Conservation (phyloP, 2,113 vertebrate genomes). For the Prionailurus viverrinus region DNA sequence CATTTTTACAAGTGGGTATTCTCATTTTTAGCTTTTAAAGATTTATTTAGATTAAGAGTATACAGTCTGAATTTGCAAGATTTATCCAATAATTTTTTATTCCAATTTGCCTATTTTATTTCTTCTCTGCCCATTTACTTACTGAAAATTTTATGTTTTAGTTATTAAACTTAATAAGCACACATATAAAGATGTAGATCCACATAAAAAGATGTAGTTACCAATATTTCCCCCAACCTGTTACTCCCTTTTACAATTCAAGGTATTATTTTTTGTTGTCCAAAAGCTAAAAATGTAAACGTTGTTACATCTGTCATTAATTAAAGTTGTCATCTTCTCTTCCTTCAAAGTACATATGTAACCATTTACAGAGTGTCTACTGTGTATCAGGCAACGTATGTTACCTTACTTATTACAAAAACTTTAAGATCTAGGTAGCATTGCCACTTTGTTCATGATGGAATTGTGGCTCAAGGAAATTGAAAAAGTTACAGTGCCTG, state of each 20-base stretch:
- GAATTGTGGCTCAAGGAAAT: not conserved
- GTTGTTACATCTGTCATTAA: not conserved
- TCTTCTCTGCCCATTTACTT: not conserved
- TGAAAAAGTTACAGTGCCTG: not conserved
- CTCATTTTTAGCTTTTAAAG: not conserved
- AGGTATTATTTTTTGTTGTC: not conserved
- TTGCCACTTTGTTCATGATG: not conserved
- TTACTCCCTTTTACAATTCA: not conserved
- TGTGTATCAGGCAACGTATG: not conserved
- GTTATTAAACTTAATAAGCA: not conserved
- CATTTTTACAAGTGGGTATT: not conserved
- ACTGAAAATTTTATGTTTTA: conserved; percentile 15
- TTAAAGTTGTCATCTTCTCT: not conserved
- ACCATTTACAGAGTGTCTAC: not conserved
- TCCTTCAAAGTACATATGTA: not conserved
- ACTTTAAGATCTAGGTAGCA: not conserved
- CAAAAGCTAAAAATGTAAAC: conserved; percentile 25
- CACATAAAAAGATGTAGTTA: not conserved
- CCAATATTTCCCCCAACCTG: not conserved
- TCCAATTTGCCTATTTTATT: not conserved
- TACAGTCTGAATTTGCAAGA: not conserved
- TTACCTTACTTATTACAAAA: not conserved
- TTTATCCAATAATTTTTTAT: not conserved
- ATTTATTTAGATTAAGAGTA: not conserved
- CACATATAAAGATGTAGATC: not conserved